Base-by-base conservation (phyloP, 2,113 vertebrate genomes). In the Chascanopsetta lugubris region DNA sequence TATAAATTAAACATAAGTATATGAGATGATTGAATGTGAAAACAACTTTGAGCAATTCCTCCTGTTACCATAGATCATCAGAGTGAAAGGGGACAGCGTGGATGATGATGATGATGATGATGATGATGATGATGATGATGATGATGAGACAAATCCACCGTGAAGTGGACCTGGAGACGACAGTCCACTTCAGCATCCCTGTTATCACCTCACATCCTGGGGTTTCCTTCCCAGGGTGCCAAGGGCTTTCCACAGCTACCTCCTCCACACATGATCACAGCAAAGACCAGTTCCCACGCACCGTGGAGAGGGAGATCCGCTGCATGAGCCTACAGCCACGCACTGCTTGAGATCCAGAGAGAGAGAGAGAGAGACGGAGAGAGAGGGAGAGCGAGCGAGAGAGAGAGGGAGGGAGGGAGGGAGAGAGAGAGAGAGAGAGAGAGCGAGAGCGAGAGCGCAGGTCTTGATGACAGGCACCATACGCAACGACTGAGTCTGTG, bases 171-270 rank as follows among this genome's bases (percentile, higher is more conserved):
- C 79, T 85, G 79, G 70, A 82, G 80, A 73, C 69, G 67, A 85
- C 56, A 71, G 79, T 58, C 81, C 80, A 79, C 70, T 86, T 85
- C 21, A 69, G 79, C 77, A 74, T 79, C 69, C 55, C 49, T 63
- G 66, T 68, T 82, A 75, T 87, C 82, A 77, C 80, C 83, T 65
- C 70, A 71, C 57, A 88, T 90, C 80, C 83, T 89, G 90, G 90
- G 90, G 89, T 91, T 90, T 91, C 90, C 88, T 88, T 86, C 73
- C 88, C 87, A 75, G 80, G 75, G 78, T 61, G 86, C 82, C 89
- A 91, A 87, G 89, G 89, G 90, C 87, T 92, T 88, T 81, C 65
- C 67, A 84, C n/a, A n/a, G n/a, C n/a, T n/a, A 17, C 49, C 15
- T 82, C 78, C 51, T 78, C 67, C 69, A 75, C 80, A 55, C 77